Base-by-base conservation (phyloP, 2,888 invertebrate species). In the Adineta ricciae region DNA sequence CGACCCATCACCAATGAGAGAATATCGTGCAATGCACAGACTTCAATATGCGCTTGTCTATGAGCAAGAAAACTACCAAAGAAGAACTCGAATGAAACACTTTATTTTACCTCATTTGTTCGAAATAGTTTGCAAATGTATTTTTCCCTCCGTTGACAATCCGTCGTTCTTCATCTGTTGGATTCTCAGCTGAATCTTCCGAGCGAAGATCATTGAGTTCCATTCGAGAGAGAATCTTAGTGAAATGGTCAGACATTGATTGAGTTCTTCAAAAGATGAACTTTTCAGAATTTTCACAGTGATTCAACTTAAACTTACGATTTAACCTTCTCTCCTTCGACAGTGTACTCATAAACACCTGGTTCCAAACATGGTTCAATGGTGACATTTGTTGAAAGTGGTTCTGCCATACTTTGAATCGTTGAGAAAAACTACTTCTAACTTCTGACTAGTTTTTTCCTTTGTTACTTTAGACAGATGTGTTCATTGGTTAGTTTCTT, bases 211-310 rank as follows among this genome's bases (percentile, higher is more conserved):
- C 78, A 41, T 78, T 38, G 1, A 78, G 24, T 78, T 78, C 78
- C 78, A 78, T 78, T 2, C 78, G 78, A 21, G 36, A 36, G 1
- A 78, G 41, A 78, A 78, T 78, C 41, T 78, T 78, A 2, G 78
- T 41, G 16, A 78, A 78, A 78, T 78, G 78, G 41, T 78, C 78
- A 19, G 78, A 78, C 78, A 78, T 78, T n/a, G 78, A 41, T 78
- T 78, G 78, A 38, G 41, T 78, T n/a, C 78, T 78, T 36, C 0
- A 32, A 41, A 3, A n/a, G 41, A 41, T 8, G 4, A 3, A 2
- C 36, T 24, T 16, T 64, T 24, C 24, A 38, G 21, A 38, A 0
- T 73, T 24, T 73, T 9, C 8, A 36, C 8, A 11, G 21, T 8
- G 9, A 41, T 38, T 24, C 1, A 9, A 2, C 38, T 11, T 11